Evolutionary conservation across 1,140 invertebrate species (phyloP), one percentile per base, ranked within the genome.

Genomic region (Drosophila tristis): DNA sequence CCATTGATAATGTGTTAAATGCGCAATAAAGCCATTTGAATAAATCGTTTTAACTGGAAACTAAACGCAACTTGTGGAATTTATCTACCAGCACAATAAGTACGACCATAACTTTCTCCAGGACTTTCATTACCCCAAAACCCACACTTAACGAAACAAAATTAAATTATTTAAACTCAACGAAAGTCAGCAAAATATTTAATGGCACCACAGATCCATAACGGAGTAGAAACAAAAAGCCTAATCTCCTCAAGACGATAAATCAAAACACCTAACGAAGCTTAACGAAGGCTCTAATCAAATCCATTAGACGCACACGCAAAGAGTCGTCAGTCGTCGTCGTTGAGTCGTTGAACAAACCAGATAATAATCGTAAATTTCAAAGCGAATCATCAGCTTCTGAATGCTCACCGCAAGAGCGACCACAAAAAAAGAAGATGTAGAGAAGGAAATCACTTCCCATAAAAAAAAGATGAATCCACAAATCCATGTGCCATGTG

Each of bases 401-500:
- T 29, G 48, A 73, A 62, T 73, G 61, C 53, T 42, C 45, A 72
- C 70, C 70, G 9, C 50, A 62, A 65, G 61, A 64, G 8, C 35
- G 35, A 47, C 68, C 72, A 48, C 60, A 57, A 47, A 47, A 42
- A 25, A n/a, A 20, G 20, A 20, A 20, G 20, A 20, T 20, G 44
- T 4, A 67, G 51, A 55, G 49, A 45, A 50, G 64, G 58, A 78
- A 78, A 64, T 63, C 55, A 47, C 42, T 60, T 59, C 47, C 60
- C 71, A 62, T 63, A 61, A 11, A 67, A 63, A 64, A 47, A 53
- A 62, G 53, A 68, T 65, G 61, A 66, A 48, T 31, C 31, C 35
- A 57, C 13, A 15, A 25, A 70, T 58, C 55, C 25, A 62, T 57
- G 71, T 72, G 70, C 60, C 25, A 66, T 57, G 71, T 72, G 70